Percentiles rank a stretch among this genome's conserved stretches.
Evolutionary conservation across 2,797 vertebrate genomes (phyloP).

Genomic region (Platalea minor): DNA sequence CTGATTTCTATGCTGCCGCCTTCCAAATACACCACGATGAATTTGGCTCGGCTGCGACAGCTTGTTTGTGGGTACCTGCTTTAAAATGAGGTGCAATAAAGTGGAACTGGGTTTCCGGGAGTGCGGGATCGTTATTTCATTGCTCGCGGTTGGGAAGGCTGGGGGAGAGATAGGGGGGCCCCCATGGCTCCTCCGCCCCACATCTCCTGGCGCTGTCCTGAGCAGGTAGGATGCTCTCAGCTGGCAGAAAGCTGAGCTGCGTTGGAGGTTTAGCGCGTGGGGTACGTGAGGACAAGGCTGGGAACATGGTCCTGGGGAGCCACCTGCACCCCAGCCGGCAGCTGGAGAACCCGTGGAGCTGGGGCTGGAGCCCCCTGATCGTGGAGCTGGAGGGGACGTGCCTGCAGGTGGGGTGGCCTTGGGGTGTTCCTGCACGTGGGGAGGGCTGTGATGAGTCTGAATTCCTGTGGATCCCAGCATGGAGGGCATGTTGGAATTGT

Average conservation of each 20-base stretch:
- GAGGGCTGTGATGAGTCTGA: background rate
- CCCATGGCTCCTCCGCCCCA: background rate
- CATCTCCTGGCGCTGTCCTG: background rate
- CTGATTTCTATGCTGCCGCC: background rate
- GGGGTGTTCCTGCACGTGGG: background rate
- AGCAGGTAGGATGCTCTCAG: background rate
- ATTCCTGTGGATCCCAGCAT: background rate
- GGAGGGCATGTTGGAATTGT: too few relatives aligned
- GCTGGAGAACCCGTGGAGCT: background rate
- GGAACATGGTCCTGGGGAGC: background rate
- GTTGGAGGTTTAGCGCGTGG: fast-evolving
- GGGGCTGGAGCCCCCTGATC: background rate
- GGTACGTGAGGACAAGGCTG: too few relatives aligned
- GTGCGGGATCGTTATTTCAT: background rate
- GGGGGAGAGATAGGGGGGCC: background rate
- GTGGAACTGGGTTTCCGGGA: too few relatives aligned
- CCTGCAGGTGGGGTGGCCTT: background rate
- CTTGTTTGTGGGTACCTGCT: background rate
- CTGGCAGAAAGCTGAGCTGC: background rate
- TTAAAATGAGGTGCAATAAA: background rate
- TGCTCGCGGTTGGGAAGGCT: background rate
- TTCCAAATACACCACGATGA: background rate
- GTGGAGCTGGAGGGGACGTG: background rate
- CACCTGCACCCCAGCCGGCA: background rate
- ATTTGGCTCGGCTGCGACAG: background rate